Percentiles rank a stretch among this genome's conserved stretches.
Conservation (phyloP, 2,113 vertebrate genomes). For the Sphyrna mokarran region DNA sequence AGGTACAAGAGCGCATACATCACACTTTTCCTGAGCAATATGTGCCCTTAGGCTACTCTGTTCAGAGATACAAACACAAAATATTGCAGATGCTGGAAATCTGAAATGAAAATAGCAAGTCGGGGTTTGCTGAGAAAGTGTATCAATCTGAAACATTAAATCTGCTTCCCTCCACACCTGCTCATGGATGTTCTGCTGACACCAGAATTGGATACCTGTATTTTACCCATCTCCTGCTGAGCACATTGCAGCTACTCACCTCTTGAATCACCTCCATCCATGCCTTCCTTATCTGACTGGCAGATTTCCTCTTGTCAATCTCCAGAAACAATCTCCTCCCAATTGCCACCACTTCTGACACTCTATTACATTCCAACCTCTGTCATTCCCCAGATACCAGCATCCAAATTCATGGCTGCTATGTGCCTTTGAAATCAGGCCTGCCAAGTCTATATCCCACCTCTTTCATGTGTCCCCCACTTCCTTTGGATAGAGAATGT, state of each 20-base stretch:
- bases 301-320: background rate
- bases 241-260: background rate
- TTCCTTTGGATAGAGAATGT: background rate
- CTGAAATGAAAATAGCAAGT: no score
- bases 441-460: no score
- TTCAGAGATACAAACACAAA: background rate
- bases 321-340: no score
- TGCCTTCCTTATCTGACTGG: background rate
- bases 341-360: background rate
- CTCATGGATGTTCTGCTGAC: background rate
- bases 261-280: background rate
- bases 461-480: no score
- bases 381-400: no score
- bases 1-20: background rate
- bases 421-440: no score
- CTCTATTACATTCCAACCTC: background rate
- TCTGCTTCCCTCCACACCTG: no score
- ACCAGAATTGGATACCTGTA: background rate
- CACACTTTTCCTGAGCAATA: background rate
- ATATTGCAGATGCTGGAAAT: no score
- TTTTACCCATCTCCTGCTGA: background rate
- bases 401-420: no score
- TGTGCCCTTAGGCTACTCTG: background rate
- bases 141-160: no score
- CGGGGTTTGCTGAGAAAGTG: no score